These are phyloP conservation scores for Atrichornis clamosus DNA, from an alignment of 2,113 vertebrate species.

Conservation along the genomic window DNA sequence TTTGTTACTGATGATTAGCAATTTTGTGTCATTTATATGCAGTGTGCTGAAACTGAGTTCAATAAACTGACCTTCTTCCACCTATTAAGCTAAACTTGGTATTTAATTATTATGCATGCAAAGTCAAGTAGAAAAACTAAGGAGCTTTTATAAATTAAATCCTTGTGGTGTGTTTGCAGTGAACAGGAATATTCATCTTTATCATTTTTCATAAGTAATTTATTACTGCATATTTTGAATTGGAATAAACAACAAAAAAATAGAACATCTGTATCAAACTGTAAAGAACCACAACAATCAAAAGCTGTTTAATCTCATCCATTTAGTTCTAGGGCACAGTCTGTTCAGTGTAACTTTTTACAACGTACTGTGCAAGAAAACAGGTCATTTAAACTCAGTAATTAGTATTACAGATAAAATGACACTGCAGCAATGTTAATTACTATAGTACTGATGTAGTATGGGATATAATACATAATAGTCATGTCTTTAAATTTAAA, in stretches of 20 bases:
- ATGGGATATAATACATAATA: slow-evolving; percentile 70
- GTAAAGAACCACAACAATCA: not conserved
- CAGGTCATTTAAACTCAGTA: slow-evolving; percentile 59
- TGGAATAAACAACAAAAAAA: not conserved
- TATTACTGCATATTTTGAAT: slow-evolving; percentile 5
- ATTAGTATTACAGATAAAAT: slow-evolving; percentile 71
- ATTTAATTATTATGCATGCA: not conserved
- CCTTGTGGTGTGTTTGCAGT: not conserved
- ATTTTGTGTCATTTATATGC: not conserved
- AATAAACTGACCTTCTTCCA: not conserved
- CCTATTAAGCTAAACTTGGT: not conserved
- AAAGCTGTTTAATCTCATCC: not conserved
- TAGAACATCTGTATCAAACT: not conserved
- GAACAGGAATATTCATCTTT: not conserved
- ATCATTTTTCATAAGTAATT: not conserved
- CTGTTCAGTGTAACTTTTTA: slow-evolving; percentile 56
- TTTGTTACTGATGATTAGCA: not conserved
- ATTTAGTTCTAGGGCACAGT: slow-evolving; percentile 3
- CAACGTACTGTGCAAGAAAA: slow-evolving; percentile 50
- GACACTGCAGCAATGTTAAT: slow-evolving; percentile 67
- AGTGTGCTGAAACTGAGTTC: not conserved
- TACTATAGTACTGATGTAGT: slow-evolving; percentile 62
- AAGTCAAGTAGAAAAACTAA: not conserved
- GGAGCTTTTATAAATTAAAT: not conserved
- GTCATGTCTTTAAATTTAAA: slow-evolving; percentile 73